A percentile compares a stretch with the other conserved stretches of the same genome.
Conservation (phyloP, 2,113 vertebrate species). For the Uria aalge region DNA sequence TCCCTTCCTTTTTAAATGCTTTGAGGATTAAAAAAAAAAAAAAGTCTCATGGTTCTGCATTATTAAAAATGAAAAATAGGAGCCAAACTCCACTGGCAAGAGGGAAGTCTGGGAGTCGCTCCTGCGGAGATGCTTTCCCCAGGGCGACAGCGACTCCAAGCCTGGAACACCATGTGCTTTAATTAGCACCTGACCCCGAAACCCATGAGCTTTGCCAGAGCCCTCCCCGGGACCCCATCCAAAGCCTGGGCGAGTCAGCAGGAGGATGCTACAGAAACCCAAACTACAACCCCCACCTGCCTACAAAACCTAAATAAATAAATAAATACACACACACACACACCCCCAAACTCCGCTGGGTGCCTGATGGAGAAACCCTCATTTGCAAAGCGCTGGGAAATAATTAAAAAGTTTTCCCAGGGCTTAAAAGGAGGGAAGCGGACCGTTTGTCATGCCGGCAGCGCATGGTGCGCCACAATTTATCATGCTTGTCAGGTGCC, state of each 20-base stretch:
- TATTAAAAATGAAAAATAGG: slow-evolving; percentile 43
- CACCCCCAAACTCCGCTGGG: not conserved
- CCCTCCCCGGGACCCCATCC: not conserved
- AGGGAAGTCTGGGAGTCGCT: not conserved
- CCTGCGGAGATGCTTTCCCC: not conserved
- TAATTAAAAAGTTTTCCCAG: slow-evolving; percentile 61
- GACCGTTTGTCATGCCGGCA: slow-evolving; percentile 41
- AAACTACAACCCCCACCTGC: not conserved
- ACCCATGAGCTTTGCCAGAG: not conserved
- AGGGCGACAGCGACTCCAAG: not conserved
- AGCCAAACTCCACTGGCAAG: not conserved
- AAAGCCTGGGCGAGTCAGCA: not conserved
- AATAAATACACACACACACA: not conserved
- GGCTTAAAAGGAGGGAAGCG: slow-evolving; percentile 26
- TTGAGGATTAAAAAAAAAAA: not conserved
- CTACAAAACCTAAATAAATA: not conserved
- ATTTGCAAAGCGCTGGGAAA: slow-evolving; percentile 60
- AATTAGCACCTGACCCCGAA: not conserved
- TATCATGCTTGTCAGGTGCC: slow-evolving; percentile 68
- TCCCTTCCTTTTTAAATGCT: not conserved
- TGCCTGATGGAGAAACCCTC: not conserved
- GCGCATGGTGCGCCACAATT: not conserved
- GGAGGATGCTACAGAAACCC: not conserved
- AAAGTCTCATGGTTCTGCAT: not conserved
- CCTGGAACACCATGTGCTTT: not conserved